Evolutionary conservation across 2,888 invertebrate species (phyloP), one percentile per base, ranked within the genome.

Genomic region (Deilephila porcellus): DNA sequence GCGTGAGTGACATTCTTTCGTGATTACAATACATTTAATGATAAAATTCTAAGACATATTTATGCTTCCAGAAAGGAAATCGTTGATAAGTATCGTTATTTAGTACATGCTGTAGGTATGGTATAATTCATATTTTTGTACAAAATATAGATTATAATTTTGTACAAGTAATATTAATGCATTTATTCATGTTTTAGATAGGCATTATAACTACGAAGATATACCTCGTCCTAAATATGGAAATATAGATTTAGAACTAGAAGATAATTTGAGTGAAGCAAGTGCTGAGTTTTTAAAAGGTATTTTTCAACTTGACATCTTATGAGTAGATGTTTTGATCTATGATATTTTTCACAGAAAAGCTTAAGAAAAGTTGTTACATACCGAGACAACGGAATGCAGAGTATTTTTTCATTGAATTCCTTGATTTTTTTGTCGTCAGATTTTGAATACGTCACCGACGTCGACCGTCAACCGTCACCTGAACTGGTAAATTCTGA

Each of bases 11-110:
- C 45, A 73, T 56, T 52, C 34, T 70, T 37, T 45, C 8, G 45
- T 45, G 11, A 14, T 25, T 73, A 53, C 17, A 64, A 7, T 29
- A 20, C 1, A 17, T 37, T 7, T 19, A 20, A 25, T 60, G 19
- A 59, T 70, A 62, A n/a, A 60, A 64, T 70, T 76, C 60, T 56
- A 60, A 71, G 62, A 29, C 56, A 53, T 74, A 53, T 76, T 72
- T 74, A 77, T 77, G 63, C 78, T 91, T 90, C 76, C 86, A 93
- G 93, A 70, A 83, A 82, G 14, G 79, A 84, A 79, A 88, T 92
- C 73, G 82, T 91, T 63, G 79, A 88, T 53, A 91, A 90, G 76
- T 93, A 92, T 80, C 80, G 80, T 32, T 80, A 88, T 79, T 82
- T 91, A 64, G 79, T 88, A 60, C 76, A 81, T 59, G 74, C 83